A percentile compares a stretch with the other conserved stretches of the same genome.
These are phyloP conservation scores for Lordiphosa mommai DNA, from an alignment of 1,140 invertebrate genomes.

Conservation along the genomic window DNA sequence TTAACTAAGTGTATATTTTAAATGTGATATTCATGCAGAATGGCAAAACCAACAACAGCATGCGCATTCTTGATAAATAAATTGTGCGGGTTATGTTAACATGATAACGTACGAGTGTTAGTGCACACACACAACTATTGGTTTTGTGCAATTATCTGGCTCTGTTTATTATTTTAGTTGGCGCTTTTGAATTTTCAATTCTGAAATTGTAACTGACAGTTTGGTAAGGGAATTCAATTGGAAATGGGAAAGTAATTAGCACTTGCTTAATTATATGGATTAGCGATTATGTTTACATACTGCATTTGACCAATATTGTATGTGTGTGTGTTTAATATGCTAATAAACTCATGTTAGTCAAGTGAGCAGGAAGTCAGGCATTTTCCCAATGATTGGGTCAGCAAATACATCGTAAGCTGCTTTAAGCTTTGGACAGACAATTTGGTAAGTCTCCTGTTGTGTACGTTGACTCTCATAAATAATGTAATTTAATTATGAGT, in stretches of 20 bases:
- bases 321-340: conserved; percentile 33
- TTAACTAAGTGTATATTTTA: no score
- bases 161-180: neutral
- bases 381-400: conserved; percentile 5
- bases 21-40: no score
- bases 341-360: conserved; percentile 17
- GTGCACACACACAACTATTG: no score
- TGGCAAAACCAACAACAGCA: no score
- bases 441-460: conserved; percentile 18
- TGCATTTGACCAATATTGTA: conserved; percentile 19
- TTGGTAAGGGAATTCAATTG: neutral
- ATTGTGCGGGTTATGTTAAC: no score
- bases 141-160: no score
- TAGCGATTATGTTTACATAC: conserved; percentile 1
- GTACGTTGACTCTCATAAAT: conserved; percentile 54
- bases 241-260: conserved; percentile 5
- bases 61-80: no score
- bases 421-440: conserved; percentile 56
- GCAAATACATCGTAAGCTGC: conserved; percentile 51
- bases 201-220: neutral
- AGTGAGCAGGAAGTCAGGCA: conserved; percentile 41
- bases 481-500: conserved; percentile 73
- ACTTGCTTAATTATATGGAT: neutral
- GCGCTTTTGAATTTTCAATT: neutral
- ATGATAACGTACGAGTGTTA: no score